These are phyloP conservation scores for Melieria picta DNA, from an alignment of 2,888 invertebrate species.

Conservation along the genomic window DNA sequence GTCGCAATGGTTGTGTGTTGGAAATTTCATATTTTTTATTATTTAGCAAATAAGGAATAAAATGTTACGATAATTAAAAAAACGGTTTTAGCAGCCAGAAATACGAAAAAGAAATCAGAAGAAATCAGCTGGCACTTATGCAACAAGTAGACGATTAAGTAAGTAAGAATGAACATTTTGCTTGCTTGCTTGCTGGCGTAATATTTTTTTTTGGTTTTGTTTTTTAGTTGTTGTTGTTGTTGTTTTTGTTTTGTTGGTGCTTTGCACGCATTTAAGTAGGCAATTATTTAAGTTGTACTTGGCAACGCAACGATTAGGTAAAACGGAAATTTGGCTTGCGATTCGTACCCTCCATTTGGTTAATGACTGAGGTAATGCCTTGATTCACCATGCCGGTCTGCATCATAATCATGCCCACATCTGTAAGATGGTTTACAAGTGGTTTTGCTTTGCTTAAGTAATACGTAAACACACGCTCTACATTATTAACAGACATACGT, in stretches of 20 bases:
- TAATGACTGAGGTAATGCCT: slow-evolving; percentile 77
- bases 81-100: too few species aligned
- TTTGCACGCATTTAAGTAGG: not conserved
- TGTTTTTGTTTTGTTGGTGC: slow-evolving; percentile 6
- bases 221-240: slow-evolving; percentile 16
- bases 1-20: too few species aligned
- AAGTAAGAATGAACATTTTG: not conserved
- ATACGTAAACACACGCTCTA: not conserved
- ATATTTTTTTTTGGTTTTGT: slow-evolving; percentile 8
- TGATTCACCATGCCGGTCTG: slow-evolving; percentile 96
- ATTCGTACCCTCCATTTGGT: slow-evolving; percentile 80
- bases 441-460: slow-evolving; percentile 15
- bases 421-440: slow-evolving; percentile 69
- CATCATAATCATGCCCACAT: slow-evolving; percentile 98
- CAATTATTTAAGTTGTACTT: slow-evolving; percentile 13
- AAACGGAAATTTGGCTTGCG: slow-evolving; percentile 37
- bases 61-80: too few species aligned
- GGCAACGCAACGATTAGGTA: slow-evolving; percentile 32
- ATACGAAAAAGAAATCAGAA: too few species aligned
- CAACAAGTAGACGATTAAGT: too few species aligned
- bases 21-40: too few species aligned
- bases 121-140: too few species aligned
- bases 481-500: too few species aligned
- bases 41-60: too few species aligned
- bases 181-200: not conserved